phyloP scores from a whole-genome alignment of 2,888 invertebrate genomes.

The Panopea generosa region DNA sequence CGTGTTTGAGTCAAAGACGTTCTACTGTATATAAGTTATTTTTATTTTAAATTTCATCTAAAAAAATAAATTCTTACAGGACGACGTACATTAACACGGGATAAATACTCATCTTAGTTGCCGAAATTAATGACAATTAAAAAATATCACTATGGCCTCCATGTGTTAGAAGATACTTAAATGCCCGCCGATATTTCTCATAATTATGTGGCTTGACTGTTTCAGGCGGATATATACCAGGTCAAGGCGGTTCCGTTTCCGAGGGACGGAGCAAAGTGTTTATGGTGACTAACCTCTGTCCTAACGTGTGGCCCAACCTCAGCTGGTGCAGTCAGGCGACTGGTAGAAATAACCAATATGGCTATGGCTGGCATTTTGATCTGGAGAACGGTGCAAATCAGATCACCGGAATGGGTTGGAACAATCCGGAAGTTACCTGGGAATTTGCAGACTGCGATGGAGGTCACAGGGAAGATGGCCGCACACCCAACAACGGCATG shows the following conservation, averaged over 20 bases:
- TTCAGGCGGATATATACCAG: constrained; percentile 72
- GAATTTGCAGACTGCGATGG: constrained; percentile 56
- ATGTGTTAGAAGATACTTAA: too few species aligned
- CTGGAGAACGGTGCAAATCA: constrained; percentile 65
- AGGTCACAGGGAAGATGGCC: constrained; percentile 18
- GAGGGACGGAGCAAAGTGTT: constrained; percentile 60
- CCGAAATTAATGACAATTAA: too few species aligned
- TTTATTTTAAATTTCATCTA: too few species aligned
- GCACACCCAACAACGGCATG: constrained; percentile 43
- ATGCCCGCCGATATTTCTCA: too few species aligned
- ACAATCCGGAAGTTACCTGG: constrained; percentile 71
- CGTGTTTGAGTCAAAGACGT: too few species aligned
- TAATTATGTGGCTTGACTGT: too few species aligned
- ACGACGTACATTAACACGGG: too few species aligned
- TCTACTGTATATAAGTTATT: too few species aligned
- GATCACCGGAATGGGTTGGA: constrained; percentile 60
- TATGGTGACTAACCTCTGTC: constrained; percentile 78
- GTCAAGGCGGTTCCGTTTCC: constrained; percentile 57
- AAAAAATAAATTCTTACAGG: too few species aligned
- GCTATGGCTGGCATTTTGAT: constrained; percentile 68
- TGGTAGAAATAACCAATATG: constrained; percentile 57
- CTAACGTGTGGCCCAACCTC: constrained; percentile 66
- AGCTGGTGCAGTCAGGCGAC: constrained; percentile 73
- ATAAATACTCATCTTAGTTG: too few species aligned
- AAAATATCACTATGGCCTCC: too few species aligned